A percentile compares a stretch with the other conserved stretches of the same genome.
Conservation (phyloP, 1,140 invertebrate species). For the Drosophila bocqueti region DNA sequence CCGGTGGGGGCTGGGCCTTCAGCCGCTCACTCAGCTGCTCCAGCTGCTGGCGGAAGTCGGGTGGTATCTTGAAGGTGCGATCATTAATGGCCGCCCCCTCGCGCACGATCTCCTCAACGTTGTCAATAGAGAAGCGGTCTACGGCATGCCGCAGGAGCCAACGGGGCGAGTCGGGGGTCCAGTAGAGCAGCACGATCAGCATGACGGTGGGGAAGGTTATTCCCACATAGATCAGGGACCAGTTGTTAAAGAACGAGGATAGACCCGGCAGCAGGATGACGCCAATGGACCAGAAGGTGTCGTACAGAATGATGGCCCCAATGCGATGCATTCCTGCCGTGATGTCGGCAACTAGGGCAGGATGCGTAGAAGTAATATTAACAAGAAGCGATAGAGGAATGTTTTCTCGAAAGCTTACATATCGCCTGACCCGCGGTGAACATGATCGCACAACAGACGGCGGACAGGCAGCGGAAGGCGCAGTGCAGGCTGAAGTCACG, state of each 20-base stretch:
- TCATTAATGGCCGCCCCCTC: slow-evolving; percentile 82
- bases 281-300: slow-evolving; percentile 85
- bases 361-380: neutral
- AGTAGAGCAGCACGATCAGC: slow-evolving; percentile 82
- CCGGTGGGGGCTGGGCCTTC: slow-evolving; percentile 56
- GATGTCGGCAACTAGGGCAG: slow-evolving; percentile 76
- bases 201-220: slow-evolving; percentile 84
- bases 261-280: slow-evolving; percentile 84
- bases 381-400: neutral
- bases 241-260: slow-evolving; percentile 82
- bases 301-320: slow-evolving; percentile 84
- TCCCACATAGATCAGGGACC: slow-evolving; percentile 84
- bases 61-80: slow-evolving; percentile 72
- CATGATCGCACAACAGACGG: slow-evolving; percentile 84
- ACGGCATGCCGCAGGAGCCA: slow-evolving; percentile 82
- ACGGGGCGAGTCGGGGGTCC: slow-evolving; percentile 85
- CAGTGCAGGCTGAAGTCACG: slow-evolving; percentile 82
- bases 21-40: slow-evolving; percentile 69
- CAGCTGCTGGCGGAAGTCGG: slow-evolving; percentile 76
- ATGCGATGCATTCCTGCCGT: slow-evolving; percentile 81
- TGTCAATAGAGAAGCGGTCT: slow-evolving; percentile 61
- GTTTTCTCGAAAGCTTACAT: slow-evolving; percentile 43
- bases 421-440: slow-evolving; percentile 82
- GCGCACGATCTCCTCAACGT: slow-evolving; percentile 76
- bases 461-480: slow-evolving; percentile 81